phyloP scores from a whole-genome alignment of 2,113 vertebrate genomes.

The Perca schrenkii region DNA sequence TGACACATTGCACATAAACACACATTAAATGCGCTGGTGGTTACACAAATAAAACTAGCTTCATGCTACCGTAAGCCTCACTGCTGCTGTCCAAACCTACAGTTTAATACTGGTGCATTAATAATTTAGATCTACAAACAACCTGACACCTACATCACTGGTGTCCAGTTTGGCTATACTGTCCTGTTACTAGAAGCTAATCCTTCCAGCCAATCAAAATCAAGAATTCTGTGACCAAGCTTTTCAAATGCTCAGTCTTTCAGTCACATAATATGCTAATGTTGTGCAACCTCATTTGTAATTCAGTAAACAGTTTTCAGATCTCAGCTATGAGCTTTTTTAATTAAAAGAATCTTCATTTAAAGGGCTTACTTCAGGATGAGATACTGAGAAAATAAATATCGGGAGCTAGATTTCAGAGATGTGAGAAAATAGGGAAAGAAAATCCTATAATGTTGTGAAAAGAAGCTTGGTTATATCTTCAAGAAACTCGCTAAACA shows the following conservation, averaged over 20 bases:
- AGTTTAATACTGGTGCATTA: neutral
- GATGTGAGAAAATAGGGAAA: neutral
- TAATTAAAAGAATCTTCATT: slow-evolving; percentile 3
- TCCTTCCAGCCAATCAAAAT: neutral
- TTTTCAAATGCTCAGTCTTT: neutral
- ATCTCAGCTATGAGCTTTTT: neutral
- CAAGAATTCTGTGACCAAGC: neutral
- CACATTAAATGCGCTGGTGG: no score
- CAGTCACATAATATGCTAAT: neutral
- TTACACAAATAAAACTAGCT: neutral
- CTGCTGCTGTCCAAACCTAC: neutral
- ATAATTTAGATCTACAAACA: neutral
- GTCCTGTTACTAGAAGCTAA: neutral
- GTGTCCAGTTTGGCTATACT: neutral
- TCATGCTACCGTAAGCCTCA: neutral
- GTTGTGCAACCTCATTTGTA: neutral
- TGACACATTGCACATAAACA: no score
- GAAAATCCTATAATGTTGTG: neutral
- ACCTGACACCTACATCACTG: neutral
- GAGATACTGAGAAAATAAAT: neutral
- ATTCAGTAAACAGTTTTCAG: neutral
- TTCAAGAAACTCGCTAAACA: neutral
- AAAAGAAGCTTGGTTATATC: neutral
- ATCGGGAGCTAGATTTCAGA: neutral
- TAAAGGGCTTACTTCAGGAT: neutral